A percentile compares a stretch with the other conserved stretches of the same genome.
phyloP scores from a whole-genome alignment of 1,140 invertebrate genomes.

The Heliconius congener region DNA sequence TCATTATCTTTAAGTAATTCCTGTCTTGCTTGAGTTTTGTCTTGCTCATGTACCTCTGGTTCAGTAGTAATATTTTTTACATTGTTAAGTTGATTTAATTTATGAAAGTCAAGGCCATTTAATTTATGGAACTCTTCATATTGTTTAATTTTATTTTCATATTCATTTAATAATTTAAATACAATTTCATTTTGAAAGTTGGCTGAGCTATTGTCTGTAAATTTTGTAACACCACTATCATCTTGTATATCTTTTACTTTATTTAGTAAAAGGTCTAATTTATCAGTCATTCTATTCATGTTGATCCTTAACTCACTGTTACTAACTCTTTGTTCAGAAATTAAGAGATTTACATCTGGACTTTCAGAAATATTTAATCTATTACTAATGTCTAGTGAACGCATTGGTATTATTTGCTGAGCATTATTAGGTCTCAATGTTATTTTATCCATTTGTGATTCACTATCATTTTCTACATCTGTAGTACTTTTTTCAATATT shows the following conservation, averaged over 20 bases:
- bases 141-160: conserved; percentile 67
- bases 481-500: conserved; percentile 43
- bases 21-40: not conserved
- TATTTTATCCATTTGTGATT: conserved; percentile 39
- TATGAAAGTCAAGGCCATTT: conserved; percentile 48
- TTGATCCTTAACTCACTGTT: conserved; percentile 72
- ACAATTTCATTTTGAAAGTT: conserved; percentile 57
- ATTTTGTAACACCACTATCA: conserved; percentile 30
- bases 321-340: conserved; percentile 70
- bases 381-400: conserved; percentile 16
- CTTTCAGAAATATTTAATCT: conserved; percentile 19
- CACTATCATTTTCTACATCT: conserved; percentile 38
- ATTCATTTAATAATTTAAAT: conserved; percentile 63
- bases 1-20: conserved; percentile 45
- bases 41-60: conserved; percentile 23
- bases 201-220: conserved; percentile 19
- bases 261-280: conserved; percentile 58
- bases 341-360: conserved; percentile 54
- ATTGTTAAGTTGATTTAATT: conserved; percentile 25
- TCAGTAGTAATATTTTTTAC: conserved; percentile 36
- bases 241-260: conserved; percentile 48
- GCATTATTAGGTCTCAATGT: conserved; percentile 36
- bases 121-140: conserved; percentile 61
- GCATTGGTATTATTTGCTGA: conserved; percentile 50
- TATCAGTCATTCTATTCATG: conserved; percentile 64